Evolutionary conservation across 2,113 vertebrate species (phyloP).

Genomic region (Mesitornis unicolor): DNA sequence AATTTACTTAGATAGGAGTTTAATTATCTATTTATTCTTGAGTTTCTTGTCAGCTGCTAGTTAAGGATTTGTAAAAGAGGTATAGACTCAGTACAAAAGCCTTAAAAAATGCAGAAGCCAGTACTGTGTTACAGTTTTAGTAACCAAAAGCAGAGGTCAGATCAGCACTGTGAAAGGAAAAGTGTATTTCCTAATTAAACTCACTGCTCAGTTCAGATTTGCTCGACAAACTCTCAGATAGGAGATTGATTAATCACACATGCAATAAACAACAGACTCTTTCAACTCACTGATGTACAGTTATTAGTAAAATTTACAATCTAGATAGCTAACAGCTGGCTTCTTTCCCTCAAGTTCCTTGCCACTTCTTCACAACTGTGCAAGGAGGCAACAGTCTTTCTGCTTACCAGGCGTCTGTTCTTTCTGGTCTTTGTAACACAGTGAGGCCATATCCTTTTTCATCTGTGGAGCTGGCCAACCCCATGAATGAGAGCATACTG

Average conservation of each 20-base stretch:
- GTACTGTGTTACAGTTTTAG: not conserved
- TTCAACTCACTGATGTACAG: not conserved
- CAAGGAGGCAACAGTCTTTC: not conserved
- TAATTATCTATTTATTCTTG: constrained; percentile 34
- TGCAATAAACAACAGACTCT: not conserved
- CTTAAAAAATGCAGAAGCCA: not conserved
- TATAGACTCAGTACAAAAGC: not conserved
- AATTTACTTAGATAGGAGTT: not conserved
- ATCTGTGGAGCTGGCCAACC: not conserved
- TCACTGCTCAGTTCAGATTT: not conserved
- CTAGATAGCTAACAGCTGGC: not conserved
- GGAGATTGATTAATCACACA: not conserved
- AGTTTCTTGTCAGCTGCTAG: not conserved
- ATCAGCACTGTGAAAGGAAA: not conserved
- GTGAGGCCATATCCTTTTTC: not conserved
- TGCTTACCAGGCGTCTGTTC: not conserved
- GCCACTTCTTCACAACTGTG: not conserved
- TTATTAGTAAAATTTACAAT: not conserved
- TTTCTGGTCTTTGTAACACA: not conserved
- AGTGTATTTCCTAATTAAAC: not conserved
- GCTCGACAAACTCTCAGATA: not conserved
- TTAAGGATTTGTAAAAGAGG: not conserved
- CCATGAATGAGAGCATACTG: not conserved
- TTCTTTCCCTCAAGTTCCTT: not conserved
- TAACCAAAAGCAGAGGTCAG: not conserved